Percentiles rank a stretch among this genome's conserved stretches.
Evolutionary conservation across 2,113 vertebrate genomes (phyloP).

Genomic region (Oreochromis aureus): DNA sequence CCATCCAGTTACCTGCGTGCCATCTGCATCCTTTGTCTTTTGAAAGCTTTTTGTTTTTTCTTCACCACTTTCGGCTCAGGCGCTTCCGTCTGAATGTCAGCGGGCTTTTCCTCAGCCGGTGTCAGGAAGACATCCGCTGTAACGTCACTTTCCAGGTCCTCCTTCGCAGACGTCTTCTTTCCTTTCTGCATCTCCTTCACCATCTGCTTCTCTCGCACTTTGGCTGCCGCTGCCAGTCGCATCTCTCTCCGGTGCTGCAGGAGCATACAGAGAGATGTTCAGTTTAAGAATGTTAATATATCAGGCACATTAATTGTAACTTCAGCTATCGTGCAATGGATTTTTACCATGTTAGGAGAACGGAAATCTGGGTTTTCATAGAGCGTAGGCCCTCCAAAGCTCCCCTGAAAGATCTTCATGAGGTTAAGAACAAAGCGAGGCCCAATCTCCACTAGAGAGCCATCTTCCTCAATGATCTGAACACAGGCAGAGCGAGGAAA

Average conservation of each 20-base stretch:
- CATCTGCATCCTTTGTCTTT: constrained; percentile 79
- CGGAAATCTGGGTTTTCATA: constrained; percentile 88
- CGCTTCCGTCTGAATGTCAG: constrained; percentile 75
- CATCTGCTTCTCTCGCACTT: constrained; percentile 84
- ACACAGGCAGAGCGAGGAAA: neutral
- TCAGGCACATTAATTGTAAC: neutral
- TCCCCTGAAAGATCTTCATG: constrained; percentile 95
- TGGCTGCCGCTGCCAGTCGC: constrained; percentile 79
- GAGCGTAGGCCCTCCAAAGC: constrained; percentile 92
- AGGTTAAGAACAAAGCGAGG: constrained; percentile 95
- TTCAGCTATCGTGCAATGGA: neutral
- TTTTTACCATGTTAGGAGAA: constrained; percentile 89
- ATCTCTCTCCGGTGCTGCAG: constrained; percentile 82
- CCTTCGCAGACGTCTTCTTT: constrained; percentile 73
- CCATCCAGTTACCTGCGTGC: constrained; percentile 26
- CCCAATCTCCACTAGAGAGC: constrained; percentile 91
- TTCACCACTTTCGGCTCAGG: constrained; percentile 71
- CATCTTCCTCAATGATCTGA: constrained; percentile 95
- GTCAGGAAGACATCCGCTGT: constrained; percentile 85
- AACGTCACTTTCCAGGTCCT: constrained; percentile 75
- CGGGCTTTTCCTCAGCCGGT: constrained; percentile 78
- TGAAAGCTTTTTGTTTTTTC: constrained; percentile 80
- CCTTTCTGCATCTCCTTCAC: constrained; percentile 83
- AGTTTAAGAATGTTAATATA: neutral
- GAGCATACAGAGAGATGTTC: neutral